A percentile compares a stretch with the other conserved stretches of the same genome.
These are phyloP conservation scores for Sciurus vulgaris DNA, from an alignment of 2,797 vertebrate species.

Conservation along the genomic window DNA sequence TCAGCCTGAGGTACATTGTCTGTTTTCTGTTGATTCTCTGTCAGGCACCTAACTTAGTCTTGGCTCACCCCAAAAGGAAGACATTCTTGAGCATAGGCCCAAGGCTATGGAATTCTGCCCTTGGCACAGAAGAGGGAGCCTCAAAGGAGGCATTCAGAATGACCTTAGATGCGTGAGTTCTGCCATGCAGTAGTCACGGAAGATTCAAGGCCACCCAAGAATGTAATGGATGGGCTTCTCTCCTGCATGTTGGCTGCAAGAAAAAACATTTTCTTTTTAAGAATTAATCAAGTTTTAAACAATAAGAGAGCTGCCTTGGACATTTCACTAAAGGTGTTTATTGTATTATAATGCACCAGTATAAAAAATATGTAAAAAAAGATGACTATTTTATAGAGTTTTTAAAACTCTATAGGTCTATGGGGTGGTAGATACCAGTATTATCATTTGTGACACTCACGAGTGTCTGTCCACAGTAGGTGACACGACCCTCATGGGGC, in stretches of 20 bases:
- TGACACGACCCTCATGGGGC: background rate
- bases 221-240: background rate
- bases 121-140: constrained; percentile 30
- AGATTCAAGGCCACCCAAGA: constrained; percentile 61
- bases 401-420: background rate
- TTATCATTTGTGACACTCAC: background rate
- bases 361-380: no score
- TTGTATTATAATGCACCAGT: background rate
- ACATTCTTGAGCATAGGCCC: constrained; percentile 65
- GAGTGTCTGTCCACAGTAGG: background rate
- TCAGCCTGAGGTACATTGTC: constrained; percentile 22
- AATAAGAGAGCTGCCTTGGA: background rate
- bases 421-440: background rate
- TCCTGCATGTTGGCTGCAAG: background rate
- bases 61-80: constrained; percentile 75
- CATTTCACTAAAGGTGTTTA: constrained; percentile 24
- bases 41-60: constrained; percentile 55
- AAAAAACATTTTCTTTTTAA: constrained; percentile 52
- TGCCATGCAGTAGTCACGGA: background rate
- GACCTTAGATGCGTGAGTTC: background rate
- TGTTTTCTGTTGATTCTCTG: constrained; percentile 55
- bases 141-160: background rate
- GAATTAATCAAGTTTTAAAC: background rate
- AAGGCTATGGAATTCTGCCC: constrained; percentile 69
- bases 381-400: background rate